Evolutionary conservation across 2,888 invertebrate species (phyloP), one percentile per base, ranked within the genome.

Genomic region (Hirudinaria manillensis): DNA sequence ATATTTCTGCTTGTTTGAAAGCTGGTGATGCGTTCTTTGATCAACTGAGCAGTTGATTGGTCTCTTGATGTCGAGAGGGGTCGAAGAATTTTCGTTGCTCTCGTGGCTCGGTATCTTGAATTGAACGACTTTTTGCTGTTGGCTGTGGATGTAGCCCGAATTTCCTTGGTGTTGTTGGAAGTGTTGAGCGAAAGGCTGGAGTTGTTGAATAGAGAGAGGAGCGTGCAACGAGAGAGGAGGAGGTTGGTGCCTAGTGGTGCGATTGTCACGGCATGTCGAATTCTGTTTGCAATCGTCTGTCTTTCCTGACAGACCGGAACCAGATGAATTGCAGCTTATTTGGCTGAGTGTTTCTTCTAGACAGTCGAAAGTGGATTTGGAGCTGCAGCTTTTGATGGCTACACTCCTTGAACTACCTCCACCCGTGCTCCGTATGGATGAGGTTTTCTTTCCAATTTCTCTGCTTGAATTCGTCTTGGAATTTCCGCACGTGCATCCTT

Each of bases 81-180:
- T 16, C 45, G 45, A 45, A 45, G 13, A 45, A 45, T 10, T 45
- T 24, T 16, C 61, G 29, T 61, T 61, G 29, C 61, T 61, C 61
- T 61, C 61, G 29, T 61, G 29, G 61, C 61, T 61, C 24, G 61
- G 61, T 61, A 61, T 61, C 61, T 27, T 61, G 61, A 61, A 61
- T 61, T 61, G 61, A 61, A 61, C 61, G 61, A 61, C 61, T 61
- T 61, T 61, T 13, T 53, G 53, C 61, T 61, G 61, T 61, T 61
- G 61, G 3, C 24, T 56, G 36, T 36, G 36, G 36, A 36, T 36
- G 13, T 7, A n/a, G 29, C 61, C n/a, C 61, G 61, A 61, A 29
- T 61, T 61, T 61, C 29, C 61, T 29, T 61, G 61, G 6, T 61
- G 61, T 24, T 61, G 24, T 24, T 61, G 61, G 61, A 27, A 61